Evolutionary conservation across 2,113 vertebrate genomes (phyloP).

Genomic region (Cichladusa arquata): DNA sequence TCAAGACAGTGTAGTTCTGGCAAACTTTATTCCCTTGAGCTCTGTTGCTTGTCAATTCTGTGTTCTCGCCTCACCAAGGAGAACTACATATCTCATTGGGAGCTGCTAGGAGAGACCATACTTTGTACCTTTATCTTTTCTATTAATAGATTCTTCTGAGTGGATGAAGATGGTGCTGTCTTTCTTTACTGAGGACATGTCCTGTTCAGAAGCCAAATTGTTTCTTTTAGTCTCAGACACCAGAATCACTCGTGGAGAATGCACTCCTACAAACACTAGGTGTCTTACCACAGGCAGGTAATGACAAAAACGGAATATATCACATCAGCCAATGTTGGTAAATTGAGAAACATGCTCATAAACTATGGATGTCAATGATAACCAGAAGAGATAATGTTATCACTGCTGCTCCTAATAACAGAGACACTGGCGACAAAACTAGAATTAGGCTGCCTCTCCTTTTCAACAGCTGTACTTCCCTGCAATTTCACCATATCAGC

Average conservation of each 20-base stretch:
- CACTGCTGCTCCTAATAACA: background rate
- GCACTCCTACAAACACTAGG: background rate
- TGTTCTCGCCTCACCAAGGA: background rate
- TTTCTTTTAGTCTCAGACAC: background rate
- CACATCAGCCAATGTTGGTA: background rate
- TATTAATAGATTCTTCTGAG: background rate
- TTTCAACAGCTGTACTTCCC: background rate
- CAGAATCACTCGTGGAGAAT: background rate
- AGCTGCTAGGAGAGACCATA: background rate
- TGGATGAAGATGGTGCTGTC: background rate
- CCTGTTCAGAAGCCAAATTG: background rate
- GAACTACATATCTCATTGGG: background rate
- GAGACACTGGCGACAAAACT: background rate
- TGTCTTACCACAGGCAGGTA: background rate
- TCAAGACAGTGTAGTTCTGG: rapidly evolving
- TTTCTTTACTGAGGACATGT: background rate
- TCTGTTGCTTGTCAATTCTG: background rate
- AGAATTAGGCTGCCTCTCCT: background rate
- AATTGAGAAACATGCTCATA: background rate
- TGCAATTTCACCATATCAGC: background rate
- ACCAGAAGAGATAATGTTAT: background rate
- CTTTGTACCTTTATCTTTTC: background rate
- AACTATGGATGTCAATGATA: background rate
- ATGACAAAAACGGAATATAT: background rate
- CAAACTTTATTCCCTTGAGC: background rate